Base-by-base conservation (phyloP, 2,888 invertebrate species). In the Coenonympha arcania region DNA sequence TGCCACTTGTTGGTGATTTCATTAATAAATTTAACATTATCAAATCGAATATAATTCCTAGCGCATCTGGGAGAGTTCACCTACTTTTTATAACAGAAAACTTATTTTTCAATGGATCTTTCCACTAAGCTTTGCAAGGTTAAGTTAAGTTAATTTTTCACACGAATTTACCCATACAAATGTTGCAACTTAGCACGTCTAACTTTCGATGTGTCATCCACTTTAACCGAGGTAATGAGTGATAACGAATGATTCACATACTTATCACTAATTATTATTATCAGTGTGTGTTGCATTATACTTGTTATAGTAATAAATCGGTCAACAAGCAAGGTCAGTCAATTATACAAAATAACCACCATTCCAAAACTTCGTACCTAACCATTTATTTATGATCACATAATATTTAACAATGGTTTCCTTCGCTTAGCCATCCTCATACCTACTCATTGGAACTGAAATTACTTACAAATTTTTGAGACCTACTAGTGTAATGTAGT, bases 231-330 rank as follows among this genome's bases (percentile, higher is more conserved):
- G 20, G 22, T 43, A 43, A 15, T 15, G 20, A 31, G 4, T 20
- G 43, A 20, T 42, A 18, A 42, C 9, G 19, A 11, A 16, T 43
- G 43, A 43, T 20, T 43, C 43, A 43, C 22, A n/a, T 43, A 22
- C 22, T 43, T 31, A 31, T 43, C 31, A 5, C 11, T 30, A 11
- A 18, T 13, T 30, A 20, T 13, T 30, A 20, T n/a, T n/a, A n/a
- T n/a, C n/a, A n/a, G n/a, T n/a, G n/a, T n/a, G n/a, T 42, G 13
- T 31, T 22, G 42, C 31, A 43, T 31, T 43, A 20, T 20, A 13
- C 40, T 41, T 34, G 18, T 11, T 26, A 19, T 19, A 19, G 9
- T 4, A 30, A 30, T 39, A 39, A 37, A 48, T 48, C 34, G 33
- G 33, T 24, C 26, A 41, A 41, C 11, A 33, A 11, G 34, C 24